Base-by-base conservation (phyloP, 2,113 vertebrate genomes). In the Microtus ochrogaster region DNA sequence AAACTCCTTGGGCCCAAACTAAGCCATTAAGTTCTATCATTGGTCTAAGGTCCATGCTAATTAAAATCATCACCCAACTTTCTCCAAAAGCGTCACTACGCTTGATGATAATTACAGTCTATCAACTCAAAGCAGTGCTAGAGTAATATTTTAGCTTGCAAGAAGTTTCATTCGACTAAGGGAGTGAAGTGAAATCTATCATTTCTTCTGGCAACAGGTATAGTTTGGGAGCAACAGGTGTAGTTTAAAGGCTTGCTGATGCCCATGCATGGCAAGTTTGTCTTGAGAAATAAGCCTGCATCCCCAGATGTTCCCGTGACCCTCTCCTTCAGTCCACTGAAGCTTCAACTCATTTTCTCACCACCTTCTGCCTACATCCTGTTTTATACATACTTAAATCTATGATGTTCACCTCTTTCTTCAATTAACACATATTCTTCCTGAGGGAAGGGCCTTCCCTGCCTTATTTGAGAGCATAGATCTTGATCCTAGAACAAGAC, bases 21-120 rank as follows among this genome's bases (percentile, higher is more conserved):
- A 90, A 96, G 33, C 7, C 36, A 79, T 90, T 96, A 90, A 86
- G 14, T 90, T 94, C 55, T 74, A 88, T 2, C 36, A 61, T 90
- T 92, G 39, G 21, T 95, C 16, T 66, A 74, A 82, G 36, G 24
- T 92, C 61, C 14, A 94, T 3, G 87, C 30, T 88, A 84, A 47
- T 90, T 95, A 76, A 94, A 96, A 61, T n/a, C 16, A 88, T 92
- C 55, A 63, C 17, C 39, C 24, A 93, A 68, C 36, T 94, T 11
- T 11, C 30, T 90, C 41, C 70, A 88, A 92, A 90, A 76, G 87
- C 72, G 82, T 55, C 24, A 82, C 22, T 68, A 77, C 76, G 24
- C 41, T 94, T 72, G 3, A 30, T 70, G 41, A 28, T 76, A 94
- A 81, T n/a, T 87, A 52, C 10, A 93, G 63, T 21, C 36, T n/a